A percentile compares a stretch with the other conserved stretches of the same genome.
These are phyloP conservation scores for Colletes collaris DNA, from an alignment of 2,888 invertebrate genomes.

Conservation along the genomic window DNA sequence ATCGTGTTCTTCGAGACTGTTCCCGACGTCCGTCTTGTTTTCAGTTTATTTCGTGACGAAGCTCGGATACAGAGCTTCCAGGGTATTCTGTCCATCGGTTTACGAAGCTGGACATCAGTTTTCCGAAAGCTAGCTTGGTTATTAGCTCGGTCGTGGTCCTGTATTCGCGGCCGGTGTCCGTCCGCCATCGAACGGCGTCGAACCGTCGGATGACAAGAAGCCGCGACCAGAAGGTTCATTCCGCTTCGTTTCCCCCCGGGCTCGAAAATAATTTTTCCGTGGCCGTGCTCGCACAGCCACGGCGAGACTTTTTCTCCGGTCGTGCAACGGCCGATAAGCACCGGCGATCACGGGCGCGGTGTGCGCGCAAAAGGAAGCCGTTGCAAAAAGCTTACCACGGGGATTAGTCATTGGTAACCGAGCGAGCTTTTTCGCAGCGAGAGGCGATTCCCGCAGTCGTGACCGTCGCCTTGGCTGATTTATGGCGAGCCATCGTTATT, in stretches of 20 bases:
- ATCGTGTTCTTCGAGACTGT: no score
- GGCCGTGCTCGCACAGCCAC: conserved; percentile 14
- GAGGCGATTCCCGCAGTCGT: conserved; percentile 68
- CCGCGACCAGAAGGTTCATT: conserved; percentile 2
- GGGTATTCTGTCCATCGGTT: no score
- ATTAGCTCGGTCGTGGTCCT: no score
- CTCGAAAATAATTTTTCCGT: conserved; percentile 45
- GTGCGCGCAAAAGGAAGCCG: conserved; percentile 68
- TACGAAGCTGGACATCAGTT: no score
- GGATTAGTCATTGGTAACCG: conserved; percentile 71
- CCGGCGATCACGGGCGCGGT: conserved; percentile 57
- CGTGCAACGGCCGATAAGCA: conserved; percentile 56
- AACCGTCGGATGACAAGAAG: conserved; percentile 24
- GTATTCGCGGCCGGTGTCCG: not conserved
- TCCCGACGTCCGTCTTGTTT: no score
- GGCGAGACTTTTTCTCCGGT: conserved; percentile 30
- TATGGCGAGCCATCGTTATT: conserved; percentile 71
- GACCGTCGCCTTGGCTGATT: conserved; percentile 70
- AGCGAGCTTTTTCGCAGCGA: conserved; percentile 63
- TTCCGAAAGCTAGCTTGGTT: no score
- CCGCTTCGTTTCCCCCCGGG: conserved; percentile 13
- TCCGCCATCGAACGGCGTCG: not conserved
- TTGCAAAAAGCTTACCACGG: conserved; percentile 66
- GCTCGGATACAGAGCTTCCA: no score
- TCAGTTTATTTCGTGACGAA: no score